These are phyloP conservation scores for Synaphobranchus kaupii DNA, from an alignment of 2,797 vertebrate genomes.

Conservation along the genomic window DNA sequence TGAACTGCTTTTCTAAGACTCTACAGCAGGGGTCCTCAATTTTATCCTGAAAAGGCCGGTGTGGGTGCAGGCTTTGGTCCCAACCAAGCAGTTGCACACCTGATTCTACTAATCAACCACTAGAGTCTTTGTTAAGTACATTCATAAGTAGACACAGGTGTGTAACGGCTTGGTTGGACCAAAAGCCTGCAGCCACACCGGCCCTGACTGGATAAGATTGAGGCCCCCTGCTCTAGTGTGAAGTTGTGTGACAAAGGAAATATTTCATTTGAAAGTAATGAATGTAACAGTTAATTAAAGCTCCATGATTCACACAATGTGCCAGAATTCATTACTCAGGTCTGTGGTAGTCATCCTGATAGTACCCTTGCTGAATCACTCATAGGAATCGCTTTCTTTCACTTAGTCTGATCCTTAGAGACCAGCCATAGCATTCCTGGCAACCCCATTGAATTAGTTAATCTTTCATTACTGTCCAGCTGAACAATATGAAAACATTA, in stretches of 20 bases:
- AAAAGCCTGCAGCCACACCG: too few relatives aligned
- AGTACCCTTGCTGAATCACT: not conserved
- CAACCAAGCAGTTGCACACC: too few relatives aligned
- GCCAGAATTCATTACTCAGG: not conserved
- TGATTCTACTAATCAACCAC: too few relatives aligned
- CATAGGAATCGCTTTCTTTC: not conserved
- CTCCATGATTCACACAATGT: not conserved
- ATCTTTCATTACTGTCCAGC: not conserved
- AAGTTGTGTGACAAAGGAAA: not conserved
- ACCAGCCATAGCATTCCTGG: not conserved
- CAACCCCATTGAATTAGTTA: not conserved
- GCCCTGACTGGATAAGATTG: too few relatives aligned
- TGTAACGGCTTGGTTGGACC: too few relatives aligned
- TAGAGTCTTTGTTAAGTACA: too few relatives aligned
- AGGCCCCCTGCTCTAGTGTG: too few relatives aligned
- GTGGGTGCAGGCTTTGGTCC: too few relatives aligned
- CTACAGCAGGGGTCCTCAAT: too few relatives aligned
- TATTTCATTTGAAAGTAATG: not conserved
- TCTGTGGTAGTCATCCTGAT: not conserved
- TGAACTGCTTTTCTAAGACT: not conserved
- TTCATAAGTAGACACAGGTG: too few relatives aligned
- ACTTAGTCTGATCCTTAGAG: not conserved
- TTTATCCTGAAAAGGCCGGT: too few relatives aligned
- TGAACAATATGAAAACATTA: slow-evolving; percentile 42
- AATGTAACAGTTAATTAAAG: not conserved